These are phyloP conservation scores for Enteromius thamalakanensis DNA, from an alignment of 2,797 vertebrate genomes.

Conservation along the genomic window DNA sequence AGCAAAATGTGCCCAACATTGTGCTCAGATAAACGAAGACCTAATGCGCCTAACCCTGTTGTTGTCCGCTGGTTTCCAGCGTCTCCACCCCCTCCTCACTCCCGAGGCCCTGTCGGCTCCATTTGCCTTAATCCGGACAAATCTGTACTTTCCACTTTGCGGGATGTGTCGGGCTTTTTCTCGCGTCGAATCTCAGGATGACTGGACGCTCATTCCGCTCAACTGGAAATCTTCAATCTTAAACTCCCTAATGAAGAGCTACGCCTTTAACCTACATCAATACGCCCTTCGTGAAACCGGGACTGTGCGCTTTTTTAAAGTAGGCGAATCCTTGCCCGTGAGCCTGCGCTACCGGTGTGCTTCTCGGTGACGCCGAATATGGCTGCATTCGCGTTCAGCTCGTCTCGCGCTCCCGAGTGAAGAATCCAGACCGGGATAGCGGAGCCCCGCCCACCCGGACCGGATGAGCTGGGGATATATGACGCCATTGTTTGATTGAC, in stretches of 20 bases:
- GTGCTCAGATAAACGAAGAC: conserved; percentile 39
- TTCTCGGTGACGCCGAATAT: conserved; percentile 70
- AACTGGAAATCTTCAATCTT: conserved; percentile 24
- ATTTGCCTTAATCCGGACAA: conserved; percentile 73
- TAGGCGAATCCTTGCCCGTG: conserved; percentile 30
- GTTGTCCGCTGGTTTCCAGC: conserved; percentile 34
- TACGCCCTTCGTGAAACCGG: background rate
- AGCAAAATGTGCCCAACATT: conserved; percentile 73
- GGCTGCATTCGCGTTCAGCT: conserved; percentile 71
- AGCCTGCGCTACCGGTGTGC: conserved; percentile 65
- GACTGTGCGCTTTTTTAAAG: conserved; percentile 6
- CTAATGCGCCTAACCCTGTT: conserved; percentile 20
- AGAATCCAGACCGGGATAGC: conserved; percentile 67
- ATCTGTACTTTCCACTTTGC: conserved; percentile 71
- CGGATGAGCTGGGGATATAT: conserved; percentile 72
- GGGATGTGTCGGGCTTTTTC: conserved; percentile 63
- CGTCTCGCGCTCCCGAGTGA: conserved; percentile 56
- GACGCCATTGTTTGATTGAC: conserved; percentile 76
- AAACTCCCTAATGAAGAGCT: background rate
- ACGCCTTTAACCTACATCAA: background rate
- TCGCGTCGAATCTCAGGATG: conserved; percentile 69
- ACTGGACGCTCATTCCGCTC: conserved; percentile 66
- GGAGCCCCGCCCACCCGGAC: conserved; percentile 71
- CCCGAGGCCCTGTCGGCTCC: conserved; percentile 64
- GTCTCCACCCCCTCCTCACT: conserved; percentile 53